phyloP scores from a whole-genome alignment of 2,888 invertebrate genomes.

The Hemistola chrysoprasaria region DNA sequence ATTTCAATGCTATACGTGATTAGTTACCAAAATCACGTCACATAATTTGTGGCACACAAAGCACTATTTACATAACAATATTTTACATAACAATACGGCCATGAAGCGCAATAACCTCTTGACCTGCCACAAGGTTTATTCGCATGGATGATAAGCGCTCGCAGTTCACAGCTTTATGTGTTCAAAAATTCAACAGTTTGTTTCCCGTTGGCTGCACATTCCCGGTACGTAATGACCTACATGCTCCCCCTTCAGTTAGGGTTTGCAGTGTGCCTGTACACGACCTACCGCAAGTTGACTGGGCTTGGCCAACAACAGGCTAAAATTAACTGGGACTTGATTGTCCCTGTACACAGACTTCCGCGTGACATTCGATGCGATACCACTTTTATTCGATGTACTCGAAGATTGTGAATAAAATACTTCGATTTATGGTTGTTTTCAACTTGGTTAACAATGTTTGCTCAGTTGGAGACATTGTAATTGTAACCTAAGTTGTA shows the following conservation, averaged over 20 bases:
- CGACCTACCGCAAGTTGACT: slow-evolving; percentile 70
- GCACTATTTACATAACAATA: slow-evolving; percentile 32
- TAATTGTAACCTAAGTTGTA: background rate
- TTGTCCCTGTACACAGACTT: slow-evolving; percentile 46
- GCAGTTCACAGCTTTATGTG: slow-evolving; percentile 35
- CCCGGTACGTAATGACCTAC: slow-evolving; percentile 70
- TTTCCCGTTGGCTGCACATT: slow-evolving; percentile 32
- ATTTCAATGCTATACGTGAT: background rate
- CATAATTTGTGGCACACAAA: slow-evolving; percentile 24
- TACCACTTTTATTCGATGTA: slow-evolving; percentile 1
- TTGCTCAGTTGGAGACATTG: slow-evolving; percentile 1
- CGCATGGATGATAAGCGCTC: slow-evolving; percentile 53
- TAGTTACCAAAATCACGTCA: too few relatives aligned
- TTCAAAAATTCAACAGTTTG: slow-evolving; percentile 33
- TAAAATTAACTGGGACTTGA: slow-evolving; percentile 67
- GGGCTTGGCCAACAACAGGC: slow-evolving; percentile 59
- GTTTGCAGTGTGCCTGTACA: slow-evolving; percentile 69
- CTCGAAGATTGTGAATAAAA: background rate
- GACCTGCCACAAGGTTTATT: slow-evolving; percentile 70
- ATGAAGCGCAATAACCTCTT: slow-evolving; percentile 59
- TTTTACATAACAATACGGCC: slow-evolving; percentile 48
- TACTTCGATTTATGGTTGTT: background rate
- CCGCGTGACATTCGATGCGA: slow-evolving; percentile 34
- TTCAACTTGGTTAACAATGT: background rate
- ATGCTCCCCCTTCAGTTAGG: slow-evolving; percentile 74